Conservation (phyloP, 2,797 vertebrate species). For the Squalus acanthias region DNA sequence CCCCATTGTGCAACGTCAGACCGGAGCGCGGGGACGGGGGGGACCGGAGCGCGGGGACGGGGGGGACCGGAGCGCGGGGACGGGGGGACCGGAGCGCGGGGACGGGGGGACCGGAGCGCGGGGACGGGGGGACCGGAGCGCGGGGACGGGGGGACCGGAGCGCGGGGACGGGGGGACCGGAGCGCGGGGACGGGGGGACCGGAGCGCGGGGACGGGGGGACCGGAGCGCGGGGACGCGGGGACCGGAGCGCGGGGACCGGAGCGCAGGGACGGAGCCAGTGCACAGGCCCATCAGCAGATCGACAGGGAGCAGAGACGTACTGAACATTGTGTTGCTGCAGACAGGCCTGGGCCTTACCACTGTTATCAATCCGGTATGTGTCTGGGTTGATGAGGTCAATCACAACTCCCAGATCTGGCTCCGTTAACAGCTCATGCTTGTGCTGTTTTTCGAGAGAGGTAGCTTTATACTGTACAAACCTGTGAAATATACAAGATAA, state of each 20-base stretch:
- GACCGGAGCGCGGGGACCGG: background rate
- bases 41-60: too few species aligned
- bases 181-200: too few species aligned
- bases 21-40: too few species aligned
- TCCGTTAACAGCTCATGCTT: slow-evolving; percentile 89
- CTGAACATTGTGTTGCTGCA: background rate
- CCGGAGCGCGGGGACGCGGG: background rate
- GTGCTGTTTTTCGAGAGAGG: slow-evolving; percentile 91
- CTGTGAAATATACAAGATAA: slow-evolving; percentile 51
- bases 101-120: too few species aligned
- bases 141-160: too few species aligned
- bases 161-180: too few species aligned
- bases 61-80: too few species aligned
- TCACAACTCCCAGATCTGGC: slow-evolving; percentile 88
- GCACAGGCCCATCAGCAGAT: background rate
- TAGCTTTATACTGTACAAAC: slow-evolving; percentile 95
- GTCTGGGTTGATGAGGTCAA: slow-evolving; percentile 92
- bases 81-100: too few species aligned
- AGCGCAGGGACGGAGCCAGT: slow-evolving; percentile 9
- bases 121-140: too few species aligned
- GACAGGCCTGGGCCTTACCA: slow-evolving; percentile 55
- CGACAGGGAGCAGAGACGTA: background rate
- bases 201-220: background rate
- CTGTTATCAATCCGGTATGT: slow-evolving; percentile 83
- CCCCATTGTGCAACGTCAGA: background rate